These are phyloP conservation scores for Bombus sylvicola DNA, from an alignment of 1,140 invertebrate genomes.

Conservation along the genomic window DNA sequence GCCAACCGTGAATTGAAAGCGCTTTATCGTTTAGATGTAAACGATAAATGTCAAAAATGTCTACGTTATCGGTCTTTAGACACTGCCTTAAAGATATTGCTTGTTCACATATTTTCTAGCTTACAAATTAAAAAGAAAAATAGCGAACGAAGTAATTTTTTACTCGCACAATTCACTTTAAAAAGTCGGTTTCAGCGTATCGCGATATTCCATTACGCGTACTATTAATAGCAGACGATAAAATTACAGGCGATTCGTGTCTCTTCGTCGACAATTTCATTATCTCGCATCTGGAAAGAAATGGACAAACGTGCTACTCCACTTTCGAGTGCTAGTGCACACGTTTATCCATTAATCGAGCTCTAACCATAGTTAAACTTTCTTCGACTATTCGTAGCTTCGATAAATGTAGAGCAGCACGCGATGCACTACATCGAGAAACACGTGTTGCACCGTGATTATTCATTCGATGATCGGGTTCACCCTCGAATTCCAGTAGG, in stretches of 20 bases:
- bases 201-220: background rate
- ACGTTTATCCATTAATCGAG: background rate
- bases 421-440: background rate
- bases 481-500: constrained; percentile 5
- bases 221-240: background rate
- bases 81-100: too few species aligned
- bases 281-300: too few species aligned
- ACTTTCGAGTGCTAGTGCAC: background rate
- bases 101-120: too few species aligned
- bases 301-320: background rate
- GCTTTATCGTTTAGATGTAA: background rate
- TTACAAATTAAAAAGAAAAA: too few species aligned
- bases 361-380: background rate
- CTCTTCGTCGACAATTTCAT: too few species aligned
- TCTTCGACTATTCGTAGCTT: background rate
- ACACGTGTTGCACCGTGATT: background rate
- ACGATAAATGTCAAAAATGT: too few species aligned
- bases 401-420: background rate
- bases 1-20: too few species aligned
- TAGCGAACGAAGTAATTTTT: too few species aligned
- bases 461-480: constrained; percentile 13
- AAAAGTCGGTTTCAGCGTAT: background rate
- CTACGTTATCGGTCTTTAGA: too few species aligned
- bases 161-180: too few species aligned
- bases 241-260: too few species aligned